Evolutionary conservation across 2,797 vertebrate species (phyloP).

Genomic region (Gila robusta): DNA sequence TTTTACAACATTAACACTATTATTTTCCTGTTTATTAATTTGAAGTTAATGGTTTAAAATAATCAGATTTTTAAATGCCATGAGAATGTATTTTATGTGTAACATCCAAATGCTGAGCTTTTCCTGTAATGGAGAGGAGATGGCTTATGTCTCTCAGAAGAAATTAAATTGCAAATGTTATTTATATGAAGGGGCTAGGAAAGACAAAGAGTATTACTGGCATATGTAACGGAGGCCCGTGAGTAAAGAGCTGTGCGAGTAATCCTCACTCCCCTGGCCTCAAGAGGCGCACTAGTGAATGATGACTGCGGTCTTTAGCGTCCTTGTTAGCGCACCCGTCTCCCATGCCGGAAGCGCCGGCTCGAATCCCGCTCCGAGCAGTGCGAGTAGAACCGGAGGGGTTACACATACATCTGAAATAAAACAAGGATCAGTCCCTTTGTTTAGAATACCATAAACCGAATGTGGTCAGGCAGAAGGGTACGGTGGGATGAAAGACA

Average conservation of each 20-base stretch:
- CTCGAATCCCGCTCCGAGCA: not conserved
- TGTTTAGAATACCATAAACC: not conserved
- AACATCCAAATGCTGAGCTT: not conserved
- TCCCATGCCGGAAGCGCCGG: not conserved
- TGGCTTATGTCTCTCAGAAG: not conserved
- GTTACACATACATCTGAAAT: not conserved
- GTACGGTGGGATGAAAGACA: not conserved
- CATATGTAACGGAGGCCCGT: not conserved
- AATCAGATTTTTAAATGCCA: not conserved
- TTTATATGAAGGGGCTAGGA: not conserved
- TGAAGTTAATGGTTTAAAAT: not conserved
- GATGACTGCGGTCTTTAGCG: not conserved
- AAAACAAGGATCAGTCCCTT: conserved; percentile 12
- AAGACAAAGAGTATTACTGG: not conserved
- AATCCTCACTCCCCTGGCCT: not conserved
- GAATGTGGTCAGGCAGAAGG: not conserved
- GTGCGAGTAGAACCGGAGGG: not conserved
- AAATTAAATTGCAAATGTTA: not conserved
- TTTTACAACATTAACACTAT: no score
- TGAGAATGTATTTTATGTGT: not conserved
- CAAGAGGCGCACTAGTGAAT: not conserved
- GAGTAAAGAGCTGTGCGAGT: not conserved
- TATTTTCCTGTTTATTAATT: no score
- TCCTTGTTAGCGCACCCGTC: not conserved
- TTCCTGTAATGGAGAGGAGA: not conserved